A percentile compares a stretch with the other conserved stretches of the same genome.
Conservation (phyloP, 2,113 vertebrate genomes). For the Etheostoma cragini region DNA sequence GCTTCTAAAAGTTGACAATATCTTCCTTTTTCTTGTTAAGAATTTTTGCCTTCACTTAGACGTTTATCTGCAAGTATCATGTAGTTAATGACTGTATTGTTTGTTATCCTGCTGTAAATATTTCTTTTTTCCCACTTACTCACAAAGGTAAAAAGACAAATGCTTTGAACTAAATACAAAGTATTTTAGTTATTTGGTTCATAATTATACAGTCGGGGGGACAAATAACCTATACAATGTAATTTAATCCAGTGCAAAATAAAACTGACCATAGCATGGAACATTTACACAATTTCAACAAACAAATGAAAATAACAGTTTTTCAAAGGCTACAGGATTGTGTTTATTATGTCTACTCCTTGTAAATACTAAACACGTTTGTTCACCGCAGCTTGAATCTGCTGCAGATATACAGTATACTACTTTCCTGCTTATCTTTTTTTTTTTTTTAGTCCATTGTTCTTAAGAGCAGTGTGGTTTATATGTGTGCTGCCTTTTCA, state of each 20-base stretch:
- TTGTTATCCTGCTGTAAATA: slow-evolving; percentile 40
- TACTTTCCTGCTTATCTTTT: not conserved
- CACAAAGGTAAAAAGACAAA: not conserved
- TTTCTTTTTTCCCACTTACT: slow-evolving; percentile 3
- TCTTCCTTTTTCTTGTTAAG: not conserved
- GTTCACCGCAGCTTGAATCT: not conserved
- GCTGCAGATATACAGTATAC: not conserved
- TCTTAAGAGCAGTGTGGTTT: slow-evolving; percentile 23
- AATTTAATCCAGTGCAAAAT: not conserved
- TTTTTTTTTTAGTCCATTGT: not conserved
- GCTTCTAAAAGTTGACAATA: not conserved
- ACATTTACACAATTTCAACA: not conserved
- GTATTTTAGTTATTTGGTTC: not conserved
- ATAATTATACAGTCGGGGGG: not conserved
- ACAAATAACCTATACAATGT: not conserved
- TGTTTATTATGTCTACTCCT: not conserved
- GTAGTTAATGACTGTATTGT: slow-evolving; percentile 4
- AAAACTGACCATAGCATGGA: not conserved
- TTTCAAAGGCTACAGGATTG: not conserved
- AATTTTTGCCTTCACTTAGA: not conserved
- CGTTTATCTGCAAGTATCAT: slow-evolving; percentile 14
- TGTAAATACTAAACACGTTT: not conserved
- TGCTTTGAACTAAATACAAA: slow-evolving; percentile 4
- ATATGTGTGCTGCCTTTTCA: not conserved
- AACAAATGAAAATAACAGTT: not conserved